Evolutionary conservation across 2,888 invertebrate species (phyloP).

Genomic region (Athripsodes cinereus): DNA sequence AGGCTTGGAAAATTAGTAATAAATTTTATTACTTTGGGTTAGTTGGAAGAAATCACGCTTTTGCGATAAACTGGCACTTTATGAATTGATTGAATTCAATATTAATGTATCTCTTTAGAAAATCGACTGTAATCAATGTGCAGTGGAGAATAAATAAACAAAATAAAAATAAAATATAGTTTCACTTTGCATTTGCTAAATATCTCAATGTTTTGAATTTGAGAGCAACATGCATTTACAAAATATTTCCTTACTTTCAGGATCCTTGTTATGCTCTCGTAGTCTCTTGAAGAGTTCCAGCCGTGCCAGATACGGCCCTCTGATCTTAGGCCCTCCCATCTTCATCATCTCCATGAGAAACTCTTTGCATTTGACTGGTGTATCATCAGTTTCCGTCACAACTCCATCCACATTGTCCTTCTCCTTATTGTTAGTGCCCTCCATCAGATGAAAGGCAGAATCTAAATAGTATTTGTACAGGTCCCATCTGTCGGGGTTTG

Average conservation of each 20-base stretch:
- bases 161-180: too few relatives aligned
- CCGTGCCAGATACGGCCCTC: constrained; percentile 81
- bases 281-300: constrained; percentile 67
- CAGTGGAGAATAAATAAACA: too few relatives aligned
- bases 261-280: constrained; percentile 48
- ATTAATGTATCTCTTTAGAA: too few relatives aligned
- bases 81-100: too few relatives aligned
- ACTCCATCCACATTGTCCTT: not conserved
- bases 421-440: constrained; percentile 26
- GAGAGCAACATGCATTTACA: too few relatives aligned
- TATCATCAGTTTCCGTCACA: constrained; percentile 35
- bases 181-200: too few relatives aligned
- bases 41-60: too few relatives aligned
- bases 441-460: constrained; percentile 60
- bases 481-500: constrained; percentile 70
- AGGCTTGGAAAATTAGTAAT: too few relatives aligned
- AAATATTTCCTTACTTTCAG: constrained; percentile 32
- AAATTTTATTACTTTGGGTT: too few relatives aligned
- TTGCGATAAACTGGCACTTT: too few relatives aligned
- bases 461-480: constrained; percentile 67
- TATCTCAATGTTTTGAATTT: too few relatives aligned
- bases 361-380: constrained; percentile 44
- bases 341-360: constrained; percentile 41
- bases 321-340: constrained; percentile 43
- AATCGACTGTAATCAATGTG: too few relatives aligned